Evolutionary conservation across 2,113 vertebrate genomes (phyloP).

Genomic region (Cynocephalus volans): DNA sequence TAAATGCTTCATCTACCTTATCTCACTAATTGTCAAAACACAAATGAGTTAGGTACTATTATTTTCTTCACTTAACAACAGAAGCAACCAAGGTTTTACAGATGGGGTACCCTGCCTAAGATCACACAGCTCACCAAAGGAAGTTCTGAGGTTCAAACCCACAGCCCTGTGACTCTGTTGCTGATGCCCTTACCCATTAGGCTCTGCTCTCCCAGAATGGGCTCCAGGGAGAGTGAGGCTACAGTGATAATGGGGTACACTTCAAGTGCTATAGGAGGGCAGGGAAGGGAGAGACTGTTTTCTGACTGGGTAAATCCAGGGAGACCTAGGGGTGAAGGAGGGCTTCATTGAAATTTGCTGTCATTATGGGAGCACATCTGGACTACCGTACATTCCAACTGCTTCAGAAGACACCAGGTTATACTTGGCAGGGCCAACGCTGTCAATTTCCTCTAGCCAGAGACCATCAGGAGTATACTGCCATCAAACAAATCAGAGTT

Average conservation of each 20-base stretch:
- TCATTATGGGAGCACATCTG: not conserved
- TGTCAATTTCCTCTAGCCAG: not conserved
- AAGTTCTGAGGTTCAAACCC: not conserved
- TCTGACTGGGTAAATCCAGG: not conserved
- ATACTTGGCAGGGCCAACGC: not conserved
- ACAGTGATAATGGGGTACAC: not conserved
- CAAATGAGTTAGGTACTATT: not conserved
- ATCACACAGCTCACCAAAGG: not conserved
- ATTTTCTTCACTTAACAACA: conserved; percentile 2
- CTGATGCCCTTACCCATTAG: not conserved
- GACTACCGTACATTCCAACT: not conserved
- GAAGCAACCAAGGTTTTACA: not conserved
- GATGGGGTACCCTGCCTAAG: not conserved
- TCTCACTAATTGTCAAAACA: conserved; percentile 18
- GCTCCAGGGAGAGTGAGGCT: not conserved
- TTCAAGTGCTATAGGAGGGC: not conserved
- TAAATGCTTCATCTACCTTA: not conserved
- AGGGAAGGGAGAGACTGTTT: not conserved
- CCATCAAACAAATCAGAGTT: not conserved
- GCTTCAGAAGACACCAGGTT: not conserved
- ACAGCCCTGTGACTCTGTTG: not conserved
- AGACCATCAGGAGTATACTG: not conserved
- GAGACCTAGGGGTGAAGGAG: not conserved
- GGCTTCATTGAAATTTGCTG: not conserved
- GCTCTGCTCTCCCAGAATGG: not conserved